Conservation (phyloP, 2,113 vertebrate species). For the Phainopepla nitens region DNA sequence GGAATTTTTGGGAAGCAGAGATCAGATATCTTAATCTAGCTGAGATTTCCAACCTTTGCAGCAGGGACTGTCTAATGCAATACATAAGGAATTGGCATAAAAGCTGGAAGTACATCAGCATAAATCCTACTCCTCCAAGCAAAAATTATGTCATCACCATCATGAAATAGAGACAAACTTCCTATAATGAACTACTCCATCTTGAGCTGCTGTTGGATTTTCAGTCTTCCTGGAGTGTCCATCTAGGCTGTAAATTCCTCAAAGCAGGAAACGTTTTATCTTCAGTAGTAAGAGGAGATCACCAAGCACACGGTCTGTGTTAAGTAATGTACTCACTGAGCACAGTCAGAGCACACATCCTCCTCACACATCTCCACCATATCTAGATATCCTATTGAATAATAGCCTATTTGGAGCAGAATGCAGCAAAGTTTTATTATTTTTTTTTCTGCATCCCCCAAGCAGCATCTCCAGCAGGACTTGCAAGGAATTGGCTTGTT, state of each 20-base stretch:
- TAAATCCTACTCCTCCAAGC: conserved; percentile 7
- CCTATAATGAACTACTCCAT: background rate
- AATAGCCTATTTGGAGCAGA: background rate
- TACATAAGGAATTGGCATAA: conserved; percentile 1
- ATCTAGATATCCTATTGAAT: background rate
- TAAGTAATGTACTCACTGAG: background rate
- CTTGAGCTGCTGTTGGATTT: background rate
- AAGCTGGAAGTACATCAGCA: background rate
- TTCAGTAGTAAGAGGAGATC: background rate
- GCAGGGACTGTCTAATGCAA: background rate
- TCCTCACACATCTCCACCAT: background rate
- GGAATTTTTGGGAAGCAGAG: conserved; percentile 17
- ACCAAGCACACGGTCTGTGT: background rate
- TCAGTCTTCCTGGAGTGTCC: background rate
- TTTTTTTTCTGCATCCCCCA: background rate
- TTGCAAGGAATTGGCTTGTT: background rate
- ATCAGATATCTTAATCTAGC: conserved; percentile 27
- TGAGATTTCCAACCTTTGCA: conserved; percentile 3
- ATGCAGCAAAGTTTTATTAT: background rate
- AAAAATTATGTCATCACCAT: conserved; percentile 19
- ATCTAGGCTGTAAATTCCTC: background rate
- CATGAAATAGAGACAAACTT: background rate
- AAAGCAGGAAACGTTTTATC: conserved; percentile 9
- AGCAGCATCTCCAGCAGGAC: background rate
- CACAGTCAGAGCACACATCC: background rate